These are phyloP conservation scores for Oligia fasciuncula DNA, from an alignment of 2,888 invertebrate species.

Conservation along the genomic window DNA sequence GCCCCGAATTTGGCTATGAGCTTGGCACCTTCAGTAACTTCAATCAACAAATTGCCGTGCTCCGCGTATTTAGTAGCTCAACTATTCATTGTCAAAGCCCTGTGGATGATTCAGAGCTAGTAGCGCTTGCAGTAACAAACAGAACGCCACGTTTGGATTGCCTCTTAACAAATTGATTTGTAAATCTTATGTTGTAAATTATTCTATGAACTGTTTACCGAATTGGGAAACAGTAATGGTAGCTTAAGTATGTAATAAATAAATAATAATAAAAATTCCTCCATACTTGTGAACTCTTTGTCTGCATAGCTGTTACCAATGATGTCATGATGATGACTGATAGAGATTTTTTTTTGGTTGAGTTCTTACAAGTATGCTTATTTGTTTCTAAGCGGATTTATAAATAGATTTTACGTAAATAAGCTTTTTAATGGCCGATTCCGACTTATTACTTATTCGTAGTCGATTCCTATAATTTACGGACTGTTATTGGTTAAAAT, in stretches of 20 bases:
- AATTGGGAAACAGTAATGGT: too few relatives aligned
- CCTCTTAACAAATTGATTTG: conserved; percentile 64
- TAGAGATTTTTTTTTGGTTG: conserved; percentile 30
- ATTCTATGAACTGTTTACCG: too few relatives aligned
- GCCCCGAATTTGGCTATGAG: neutral
- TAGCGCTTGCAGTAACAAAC: conserved; percentile 54
- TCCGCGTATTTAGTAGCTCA: conserved; percentile 61
- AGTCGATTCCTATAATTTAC: neutral
- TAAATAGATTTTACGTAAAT: conserved; percentile 33
- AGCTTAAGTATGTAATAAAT: too few relatives aligned
- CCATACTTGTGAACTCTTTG: conserved; percentile 67
- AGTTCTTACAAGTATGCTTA: conserved; percentile 17
- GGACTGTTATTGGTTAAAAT: neutral
- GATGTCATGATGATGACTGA: conserved; percentile 76
- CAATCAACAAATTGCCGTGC: too few relatives aligned
- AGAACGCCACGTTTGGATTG: conserved; percentile 72
- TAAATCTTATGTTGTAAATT: too few relatives aligned
- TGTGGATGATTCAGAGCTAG: conserved; percentile 65
- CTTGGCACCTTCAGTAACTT: neutral
- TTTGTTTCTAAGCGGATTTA: conserved; percentile 26
- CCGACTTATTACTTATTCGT: neutral
- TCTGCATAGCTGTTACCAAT: conserved; percentile 70
- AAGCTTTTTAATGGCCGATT: neutral
- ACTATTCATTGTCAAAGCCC: conserved; percentile 73
- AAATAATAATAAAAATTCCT: conserved; percentile 59